Conservation (phyloP, 2,113 vertebrate genomes). For the Nettapus auritus region DNA sequence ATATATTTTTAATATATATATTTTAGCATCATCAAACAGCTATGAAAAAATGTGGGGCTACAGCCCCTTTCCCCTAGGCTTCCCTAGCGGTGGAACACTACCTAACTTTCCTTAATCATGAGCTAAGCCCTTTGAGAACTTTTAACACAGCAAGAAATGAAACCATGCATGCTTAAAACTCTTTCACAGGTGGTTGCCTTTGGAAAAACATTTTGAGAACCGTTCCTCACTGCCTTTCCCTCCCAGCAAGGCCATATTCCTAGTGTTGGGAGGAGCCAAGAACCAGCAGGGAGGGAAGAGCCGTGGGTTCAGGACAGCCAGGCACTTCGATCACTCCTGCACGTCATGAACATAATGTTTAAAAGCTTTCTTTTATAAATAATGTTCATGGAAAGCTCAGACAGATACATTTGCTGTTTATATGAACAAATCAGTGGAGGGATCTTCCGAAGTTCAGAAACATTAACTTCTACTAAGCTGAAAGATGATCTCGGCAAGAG, state of each 20-base stretch:
- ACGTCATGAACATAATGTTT: background rate
- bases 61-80: background rate
- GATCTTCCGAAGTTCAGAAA: background rate
- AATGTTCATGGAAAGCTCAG: background rate
- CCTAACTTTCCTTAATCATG: background rate
- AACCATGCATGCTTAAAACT: background rate
- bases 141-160: background rate
- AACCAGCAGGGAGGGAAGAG: background rate
- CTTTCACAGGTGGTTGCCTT: background rate
- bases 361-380: constrained; percentile 11
- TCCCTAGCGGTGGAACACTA: background rate
- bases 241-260: background rate
- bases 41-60: background rate
- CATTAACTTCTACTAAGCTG: background rate
- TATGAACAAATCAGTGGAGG: background rate
- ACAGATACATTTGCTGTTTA: background rate
- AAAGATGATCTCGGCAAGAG: background rate
- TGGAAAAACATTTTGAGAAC: background rate
- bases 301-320: background rate
- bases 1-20: background rate
- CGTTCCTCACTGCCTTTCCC: background rate
- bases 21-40: background rate
- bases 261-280: background rate
- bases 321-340: background rate
- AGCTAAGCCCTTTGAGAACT: background rate